A percentile compares a stretch with the other conserved stretches of the same genome.
Conservation (phyloP, 1,140 invertebrate species). For the Megathymus violae region DNA sequence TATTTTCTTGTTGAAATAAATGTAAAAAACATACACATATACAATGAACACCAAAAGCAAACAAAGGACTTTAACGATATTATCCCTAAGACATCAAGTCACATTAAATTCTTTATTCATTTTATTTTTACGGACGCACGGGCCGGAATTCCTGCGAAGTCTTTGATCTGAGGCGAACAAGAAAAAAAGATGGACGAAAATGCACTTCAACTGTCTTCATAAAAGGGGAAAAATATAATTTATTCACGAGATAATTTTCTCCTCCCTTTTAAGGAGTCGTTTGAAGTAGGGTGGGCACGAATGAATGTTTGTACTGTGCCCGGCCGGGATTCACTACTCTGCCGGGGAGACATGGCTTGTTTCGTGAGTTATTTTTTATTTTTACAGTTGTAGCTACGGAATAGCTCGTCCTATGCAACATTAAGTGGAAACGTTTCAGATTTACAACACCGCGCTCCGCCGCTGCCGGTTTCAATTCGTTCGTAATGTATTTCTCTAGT, state of each 20-base stretch:
- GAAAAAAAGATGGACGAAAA: conserved; percentile 78
- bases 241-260: conserved; percentile 83
- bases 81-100: conserved; percentile 76
- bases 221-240: conserved; percentile 82
- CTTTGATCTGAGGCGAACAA: conserved; percentile 78
- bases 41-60: conserved; percentile 64
- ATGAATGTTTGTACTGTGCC: conserved; percentile 68
- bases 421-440: conserved; percentile 33
- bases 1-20: conserved; percentile 45
- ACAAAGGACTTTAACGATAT: conserved; percentile 70
- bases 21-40: conserved; percentile 66
- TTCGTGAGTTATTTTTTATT: conserved; percentile 43
- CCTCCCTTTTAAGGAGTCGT: conserved; percentile 71
- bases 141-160: conserved; percentile 71
- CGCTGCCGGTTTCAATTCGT: conserved; percentile 17
- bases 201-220: conserved; percentile 81
- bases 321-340: conserved; percentile 47
- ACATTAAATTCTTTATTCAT: conserved; percentile 79
- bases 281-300: conserved; percentile 68
- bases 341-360: conserved; percentile 53
- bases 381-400: conserved; percentile 33
- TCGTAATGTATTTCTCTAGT: conserved; percentile 15
- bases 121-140: conserved; percentile 76
- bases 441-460: conserved; percentile 14
- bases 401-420: conserved; percentile 32